Conservation (phyloP, 1,140 invertebrate genomes). For the Aphelenchoides fujianensis region DNA sequence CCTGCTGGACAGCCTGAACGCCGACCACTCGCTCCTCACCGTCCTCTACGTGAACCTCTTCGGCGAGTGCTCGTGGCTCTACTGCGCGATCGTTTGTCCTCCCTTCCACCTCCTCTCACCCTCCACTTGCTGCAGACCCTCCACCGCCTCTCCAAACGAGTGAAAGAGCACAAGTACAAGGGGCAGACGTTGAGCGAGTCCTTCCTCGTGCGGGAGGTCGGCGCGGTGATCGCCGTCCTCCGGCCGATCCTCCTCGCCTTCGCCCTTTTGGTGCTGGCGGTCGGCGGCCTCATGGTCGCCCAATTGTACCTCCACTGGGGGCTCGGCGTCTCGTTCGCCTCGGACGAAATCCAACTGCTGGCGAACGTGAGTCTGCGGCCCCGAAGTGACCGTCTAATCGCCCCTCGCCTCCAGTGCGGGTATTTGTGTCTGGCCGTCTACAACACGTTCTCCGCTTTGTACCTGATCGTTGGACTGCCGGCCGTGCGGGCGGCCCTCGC, state of each 20-base stretch:
- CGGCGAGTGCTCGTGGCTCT: background rate
- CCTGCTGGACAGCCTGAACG: background rate
- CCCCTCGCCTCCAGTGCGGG: no score
- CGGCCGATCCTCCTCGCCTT: background rate
- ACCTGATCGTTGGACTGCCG: background rate
- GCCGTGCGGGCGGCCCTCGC: background rate
- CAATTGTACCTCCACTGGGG: background rate
- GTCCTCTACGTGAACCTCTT: background rate
- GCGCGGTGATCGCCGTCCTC: background rate
- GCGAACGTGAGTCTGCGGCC: background rate
- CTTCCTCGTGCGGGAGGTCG: background rate
- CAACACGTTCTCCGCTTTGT: conserved; percentile 3
- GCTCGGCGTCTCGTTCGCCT: background rate
- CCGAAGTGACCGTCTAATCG: background rate
- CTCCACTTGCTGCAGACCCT: no score
- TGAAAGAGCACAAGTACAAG: background rate
- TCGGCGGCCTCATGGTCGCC: background rate
- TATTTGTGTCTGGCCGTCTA: background rate
- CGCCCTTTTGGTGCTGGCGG: background rate
- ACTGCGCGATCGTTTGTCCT: background rate
- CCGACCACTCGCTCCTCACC: background rate
- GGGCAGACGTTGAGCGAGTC: background rate
- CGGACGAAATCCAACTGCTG: background rate
- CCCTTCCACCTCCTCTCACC: no score
- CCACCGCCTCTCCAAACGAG: background rate